Evolutionary conservation across 2,113 vertebrate species (phyloP).

Genomic region (Siphamia tubifer): DNA sequence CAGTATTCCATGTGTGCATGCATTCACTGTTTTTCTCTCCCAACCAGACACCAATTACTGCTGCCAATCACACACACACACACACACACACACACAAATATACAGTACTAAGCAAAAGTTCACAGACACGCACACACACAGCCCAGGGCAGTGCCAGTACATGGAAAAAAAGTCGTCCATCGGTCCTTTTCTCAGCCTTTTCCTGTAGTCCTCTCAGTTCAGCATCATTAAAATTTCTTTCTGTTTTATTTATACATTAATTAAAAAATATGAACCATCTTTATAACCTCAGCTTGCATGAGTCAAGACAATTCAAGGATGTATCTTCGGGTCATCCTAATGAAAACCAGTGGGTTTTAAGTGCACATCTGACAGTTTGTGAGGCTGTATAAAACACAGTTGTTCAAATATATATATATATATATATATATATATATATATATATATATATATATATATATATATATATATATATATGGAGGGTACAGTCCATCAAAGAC

Average conservation of each 20-base stretch:
- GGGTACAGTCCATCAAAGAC: background rate
- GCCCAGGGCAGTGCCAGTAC: background rate
- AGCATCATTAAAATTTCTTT: conserved; percentile 5
- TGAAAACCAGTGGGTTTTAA: conserved; percentile 1
- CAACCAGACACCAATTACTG: conserved; percentile 65
- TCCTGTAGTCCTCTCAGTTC: background rate
- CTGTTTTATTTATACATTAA: background rate
- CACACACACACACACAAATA: conserved; percentile 19
- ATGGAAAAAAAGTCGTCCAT: conserved; percentile 34
- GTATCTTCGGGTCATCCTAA: background rate
- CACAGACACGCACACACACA: conserved; percentile 8
- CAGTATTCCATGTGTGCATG: conserved; percentile 61
- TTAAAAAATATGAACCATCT: background rate
- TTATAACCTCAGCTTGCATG: background rate
- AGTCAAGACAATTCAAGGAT: background rate
- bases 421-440: no score
- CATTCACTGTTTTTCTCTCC: conserved; percentile 50
- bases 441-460: no score
- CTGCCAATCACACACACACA: conserved; percentile 58
- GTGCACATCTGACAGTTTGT: background rate
- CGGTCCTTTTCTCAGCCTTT: background rate
- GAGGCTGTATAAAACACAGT: no score
- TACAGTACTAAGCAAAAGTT: background rate
- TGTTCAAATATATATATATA: no score
- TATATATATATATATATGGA: no score